phyloP scores from a whole-genome alignment of 2,888 invertebrate genomes.

The Ommatoiulus sabulosus region DNA sequence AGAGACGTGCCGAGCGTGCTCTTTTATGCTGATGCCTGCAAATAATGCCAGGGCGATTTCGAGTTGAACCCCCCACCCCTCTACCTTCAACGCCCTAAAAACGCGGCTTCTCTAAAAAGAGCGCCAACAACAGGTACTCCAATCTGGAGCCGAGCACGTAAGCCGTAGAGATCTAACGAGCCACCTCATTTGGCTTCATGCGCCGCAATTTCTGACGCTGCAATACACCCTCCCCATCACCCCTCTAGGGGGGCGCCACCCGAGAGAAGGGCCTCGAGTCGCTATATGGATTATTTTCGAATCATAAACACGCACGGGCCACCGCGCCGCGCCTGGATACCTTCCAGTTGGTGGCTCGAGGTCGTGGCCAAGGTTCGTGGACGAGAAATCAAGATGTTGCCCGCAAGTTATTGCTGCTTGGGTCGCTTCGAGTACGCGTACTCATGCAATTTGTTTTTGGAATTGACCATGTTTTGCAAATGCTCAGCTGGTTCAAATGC shows the following conservation, averaged over 20 bases:
- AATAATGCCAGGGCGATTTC: conserved; percentile 6
- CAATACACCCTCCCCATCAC: neutral
- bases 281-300: neutral
- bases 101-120: neutral
- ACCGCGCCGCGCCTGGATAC: too few species aligned
- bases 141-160: conserved; percentile 23
- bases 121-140: conserved; percentile 24
- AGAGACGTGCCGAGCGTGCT: conserved; percentile 36
- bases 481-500: neutral
- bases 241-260: neutral
- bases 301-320: too few species aligned
- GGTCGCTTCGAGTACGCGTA: neutral
- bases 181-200: neutral
- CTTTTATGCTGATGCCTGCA: conserved; percentile 40
- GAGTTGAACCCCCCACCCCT: neutral
- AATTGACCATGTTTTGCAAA: neutral
- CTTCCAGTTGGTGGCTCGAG: too few species aligned
- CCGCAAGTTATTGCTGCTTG: neutral
- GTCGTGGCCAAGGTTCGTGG: too few species aligned
- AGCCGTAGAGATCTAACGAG: conserved; percentile 25
- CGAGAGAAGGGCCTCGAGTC: neutral
- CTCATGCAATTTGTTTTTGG: neutral
- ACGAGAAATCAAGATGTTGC: too few species aligned
- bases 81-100: neutral
- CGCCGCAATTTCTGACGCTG: neutral